A percentile compares a stretch with the other conserved stretches of the same genome.
Conservation (phyloP, 2,797 vertebrate species). For the Girardinus metallicus region DNA sequence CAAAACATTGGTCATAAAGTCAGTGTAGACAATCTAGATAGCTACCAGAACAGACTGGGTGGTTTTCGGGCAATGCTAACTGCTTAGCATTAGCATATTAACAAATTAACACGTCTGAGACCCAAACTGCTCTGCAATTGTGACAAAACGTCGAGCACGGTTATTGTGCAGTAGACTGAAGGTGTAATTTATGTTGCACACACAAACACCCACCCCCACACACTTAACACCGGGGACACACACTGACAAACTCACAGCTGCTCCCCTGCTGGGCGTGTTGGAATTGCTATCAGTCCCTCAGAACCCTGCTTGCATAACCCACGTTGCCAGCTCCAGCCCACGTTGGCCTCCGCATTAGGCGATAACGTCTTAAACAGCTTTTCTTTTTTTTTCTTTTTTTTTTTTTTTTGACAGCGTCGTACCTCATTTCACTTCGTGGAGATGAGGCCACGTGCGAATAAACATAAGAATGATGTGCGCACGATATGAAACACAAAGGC, state of each 20-base stretch:
- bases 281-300: slow-evolving; percentile 70
- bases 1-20: not conserved
- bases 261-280: slow-evolving; percentile 72
- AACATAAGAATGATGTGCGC: slow-evolving; percentile 14
- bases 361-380: slow-evolving; percentile 67
- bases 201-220: slow-evolving; percentile 21
- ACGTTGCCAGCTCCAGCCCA: slow-evolving; percentile 64
- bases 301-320: slow-evolving; percentile 75
- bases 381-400: not conserved
- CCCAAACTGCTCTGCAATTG: slow-evolving; percentile 67
- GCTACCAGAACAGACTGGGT: slow-evolving; percentile 2
- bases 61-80: slow-evolving; percentile 43
- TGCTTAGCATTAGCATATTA: slow-evolving; percentile 75
- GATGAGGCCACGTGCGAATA: slow-evolving; percentile 29
- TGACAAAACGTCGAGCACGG: slow-evolving; percentile 59
- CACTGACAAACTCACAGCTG: slow-evolving; percentile 25
- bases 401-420: slow-evolving; percentile 52
- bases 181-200: slow-evolving; percentile 61
- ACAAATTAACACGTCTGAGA: slow-evolving; percentile 67
- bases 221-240: slow-evolving; percentile 15
- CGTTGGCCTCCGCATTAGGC: slow-evolving; percentile 66
- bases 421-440: slow-evolving; percentile 51
- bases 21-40: not conserved
- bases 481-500: slow-evolving; percentile 31
- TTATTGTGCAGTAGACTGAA: slow-evolving; percentile 50